Evolutionary conservation across 2,888 invertebrate genomes (phyloP), one percentile per base, ranked within the genome.

Genomic region (Ornithoptera alexandrae): DNA sequence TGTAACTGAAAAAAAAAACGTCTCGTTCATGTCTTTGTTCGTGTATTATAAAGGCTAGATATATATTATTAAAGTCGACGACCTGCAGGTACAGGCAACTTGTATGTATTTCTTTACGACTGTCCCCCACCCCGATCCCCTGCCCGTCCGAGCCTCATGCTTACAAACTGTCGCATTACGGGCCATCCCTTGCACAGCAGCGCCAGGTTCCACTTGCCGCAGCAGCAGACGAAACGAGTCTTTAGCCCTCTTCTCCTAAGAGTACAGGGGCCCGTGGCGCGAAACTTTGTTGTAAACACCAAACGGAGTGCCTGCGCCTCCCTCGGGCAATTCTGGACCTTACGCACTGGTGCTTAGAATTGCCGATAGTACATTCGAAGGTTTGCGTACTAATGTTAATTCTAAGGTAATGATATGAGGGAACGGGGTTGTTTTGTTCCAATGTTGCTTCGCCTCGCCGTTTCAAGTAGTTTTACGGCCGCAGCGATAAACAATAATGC

Each of bases 91-190:
- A 83, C 77, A 76, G 77, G 77, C 83, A 84, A 88, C 87, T 88
- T 88, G 88, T 89, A 86, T 85, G 85, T 87, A 87, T 86, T 88
- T 89, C 88, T 88, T 88, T 85, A 86, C 84, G 84, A 84, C 84
- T 82, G 81, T 83, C 79, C 76, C 76, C 77, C 80, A 79, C 78
- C 74, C 72, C 74, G 74, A 73, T 76, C 57, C 70, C 73, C 72
- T 76, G 74, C 77, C 79, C 80, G 82, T 83, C 85, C 84, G 82
- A 85, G 87, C 88, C 90, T 92, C 91, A 92, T 92, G 92, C 92
- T 91, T 92, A 92, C 92, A 90, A 92, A 92, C 90, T 90, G 90
- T 90, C 92, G 89, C 88, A 92, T 92, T 92, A 92, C 87, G 83
- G 83, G 83, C 84, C 87, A 84, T 87, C 86, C 85, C 84, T 83